Evolutionary conservation across 2,888 invertebrate species (phyloP).

Genomic region (Oscheius sp.): DNA sequence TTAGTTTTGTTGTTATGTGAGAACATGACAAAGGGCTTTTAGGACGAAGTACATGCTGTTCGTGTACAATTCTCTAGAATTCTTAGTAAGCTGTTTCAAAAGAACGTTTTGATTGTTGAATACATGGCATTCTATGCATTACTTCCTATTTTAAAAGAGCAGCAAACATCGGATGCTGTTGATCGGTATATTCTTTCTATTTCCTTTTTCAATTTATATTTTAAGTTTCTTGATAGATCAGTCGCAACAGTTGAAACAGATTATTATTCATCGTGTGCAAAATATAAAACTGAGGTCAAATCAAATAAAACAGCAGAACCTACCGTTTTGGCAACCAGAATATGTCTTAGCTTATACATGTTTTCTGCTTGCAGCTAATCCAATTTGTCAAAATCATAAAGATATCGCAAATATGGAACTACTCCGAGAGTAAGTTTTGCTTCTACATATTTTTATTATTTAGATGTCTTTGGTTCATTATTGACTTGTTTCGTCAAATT

Average conservation of each 20-base stretch:
- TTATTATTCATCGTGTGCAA: background rate
- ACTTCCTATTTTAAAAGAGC: conserved; percentile 3
- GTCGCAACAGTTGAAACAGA: background rate
- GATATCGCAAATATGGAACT: conserved; percentile 17
- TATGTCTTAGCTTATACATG: conserved; percentile 22
- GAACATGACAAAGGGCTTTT: background rate
- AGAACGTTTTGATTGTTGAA: background rate
- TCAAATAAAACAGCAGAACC: background rate
- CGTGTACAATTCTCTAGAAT: conserved; percentile 11
- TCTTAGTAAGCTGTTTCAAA: no score
- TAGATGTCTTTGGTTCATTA: conserved; percentile 42
- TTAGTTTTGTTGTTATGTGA: background rate
- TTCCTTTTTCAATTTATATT: background rate
- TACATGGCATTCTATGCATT: conserved; percentile 7
- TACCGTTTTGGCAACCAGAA: conserved; percentile 29
- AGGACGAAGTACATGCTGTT: background rate
- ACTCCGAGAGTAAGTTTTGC: conserved; percentile 36
- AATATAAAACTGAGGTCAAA: background rate
- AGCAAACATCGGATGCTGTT: background rate
- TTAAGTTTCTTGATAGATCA: conserved; percentile 2
- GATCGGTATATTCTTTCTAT: background rate
- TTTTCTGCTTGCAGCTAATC: conserved; percentile 15
- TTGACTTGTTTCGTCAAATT: conserved; percentile 29
- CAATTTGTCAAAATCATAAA: conserved; percentile 18
- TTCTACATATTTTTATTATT: background rate